Percentiles rank a stretch among this genome's conserved stretches.
phyloP scores from a whole-genome alignment of 2,113 vertebrate species.

The Pyxicephalus adspersus region DNA sequence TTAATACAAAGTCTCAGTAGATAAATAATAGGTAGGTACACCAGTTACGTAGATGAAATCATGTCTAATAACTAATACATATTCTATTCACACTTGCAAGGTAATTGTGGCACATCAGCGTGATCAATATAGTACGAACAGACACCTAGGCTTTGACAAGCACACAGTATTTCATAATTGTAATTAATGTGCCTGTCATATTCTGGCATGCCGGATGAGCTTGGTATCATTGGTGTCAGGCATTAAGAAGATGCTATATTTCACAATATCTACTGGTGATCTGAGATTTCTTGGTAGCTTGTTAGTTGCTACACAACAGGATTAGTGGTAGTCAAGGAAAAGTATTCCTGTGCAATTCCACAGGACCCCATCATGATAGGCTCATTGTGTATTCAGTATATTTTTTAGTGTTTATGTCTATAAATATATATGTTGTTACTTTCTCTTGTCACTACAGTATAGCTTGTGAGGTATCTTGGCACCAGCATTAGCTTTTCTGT shows the following conservation, averaged over 20 bases:
- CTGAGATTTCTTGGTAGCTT: neutral
- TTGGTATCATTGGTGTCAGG: neutral
- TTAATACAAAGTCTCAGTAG: too few species aligned
- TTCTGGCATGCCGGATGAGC: neutral
- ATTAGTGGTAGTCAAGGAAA: neutral
- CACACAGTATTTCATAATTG: neutral
- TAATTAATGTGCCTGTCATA: neutral
- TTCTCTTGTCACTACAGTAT: too few species aligned
- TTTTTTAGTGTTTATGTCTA: neutral
- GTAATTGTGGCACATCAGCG: too few species aligned
- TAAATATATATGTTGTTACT: neutral
- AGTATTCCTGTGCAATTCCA: neutral
- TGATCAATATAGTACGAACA: neutral
- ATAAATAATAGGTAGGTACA: too few species aligned
- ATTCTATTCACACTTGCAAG: too few species aligned
- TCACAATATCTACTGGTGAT: neutral
- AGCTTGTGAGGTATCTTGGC: too few species aligned
- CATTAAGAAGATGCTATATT: neutral
- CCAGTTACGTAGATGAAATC: too few species aligned
- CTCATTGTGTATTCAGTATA: too few species aligned
- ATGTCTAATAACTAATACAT: too few species aligned
- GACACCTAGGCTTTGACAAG: neutral
- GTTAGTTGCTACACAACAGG: neutral
- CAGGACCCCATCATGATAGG: neutral
- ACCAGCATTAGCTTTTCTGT: too few species aligned